These are phyloP conservation scores for Thereva unica DNA, from an alignment of 2,888 invertebrate genomes.

Conservation along the genomic window DNA sequence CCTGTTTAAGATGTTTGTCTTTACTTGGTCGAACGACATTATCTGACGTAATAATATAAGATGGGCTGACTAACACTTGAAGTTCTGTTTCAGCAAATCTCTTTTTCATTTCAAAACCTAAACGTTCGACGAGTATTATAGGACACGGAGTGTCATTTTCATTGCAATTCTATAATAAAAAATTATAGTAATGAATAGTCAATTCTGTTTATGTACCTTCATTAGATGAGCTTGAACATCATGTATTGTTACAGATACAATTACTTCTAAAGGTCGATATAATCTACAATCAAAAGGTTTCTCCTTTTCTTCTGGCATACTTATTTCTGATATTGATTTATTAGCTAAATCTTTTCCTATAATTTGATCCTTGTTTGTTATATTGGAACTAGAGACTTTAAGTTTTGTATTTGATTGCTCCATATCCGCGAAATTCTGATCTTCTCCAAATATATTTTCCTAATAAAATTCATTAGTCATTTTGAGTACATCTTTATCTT, in stretches of 20 bases:
- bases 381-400: conserved; percentile 55
- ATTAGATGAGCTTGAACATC: conserved; percentile 91
- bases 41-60: conserved; percentile 79
- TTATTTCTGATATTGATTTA: conserved; percentile 57
- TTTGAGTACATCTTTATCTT: background rate
- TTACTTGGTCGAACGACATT: conserved; percentile 70
- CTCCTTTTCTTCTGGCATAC: conserved; percentile 64
- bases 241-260: conserved; percentile 90
- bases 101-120: conserved; percentile 98
- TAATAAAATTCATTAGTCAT: conserved; percentile 49
- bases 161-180: conserved; percentile 69
- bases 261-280: conserved; percentile 88
- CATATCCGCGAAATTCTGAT: conserved; percentile 93
- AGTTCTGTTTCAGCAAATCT: conserved; percentile 87
- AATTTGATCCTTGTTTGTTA: conserved; percentile 53
- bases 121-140: conserved; percentile 81
- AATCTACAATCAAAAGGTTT: conserved; percentile 81
- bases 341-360: conserved; percentile 51
- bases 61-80: conserved; percentile 87
- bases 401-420: conserved; percentile 66
- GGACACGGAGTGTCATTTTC: conserved; percentile 91
- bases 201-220: conserved; percentile 51
- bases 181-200: background rate
- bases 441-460: conserved; percentile 97
- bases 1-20: conserved; percentile 77